Base-by-base conservation (phyloP, 2,797 vertebrate genomes). In the Alosa sapidissima region DNA sequence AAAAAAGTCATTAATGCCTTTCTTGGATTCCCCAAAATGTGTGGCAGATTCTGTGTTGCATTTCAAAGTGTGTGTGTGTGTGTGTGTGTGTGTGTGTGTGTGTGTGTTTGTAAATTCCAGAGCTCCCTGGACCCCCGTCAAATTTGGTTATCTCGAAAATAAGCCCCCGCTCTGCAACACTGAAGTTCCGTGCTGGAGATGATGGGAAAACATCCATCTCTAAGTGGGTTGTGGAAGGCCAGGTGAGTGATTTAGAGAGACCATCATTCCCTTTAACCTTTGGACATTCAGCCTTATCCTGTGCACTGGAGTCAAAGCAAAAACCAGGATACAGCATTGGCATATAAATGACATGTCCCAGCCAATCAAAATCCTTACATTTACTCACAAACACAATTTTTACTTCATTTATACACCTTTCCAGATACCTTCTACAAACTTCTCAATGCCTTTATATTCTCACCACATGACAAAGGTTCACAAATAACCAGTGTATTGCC, bases 101-200 rank as follows among this genome's bases (percentile, higher is more conserved):
- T 68, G 83, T 85, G 85, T 87, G 68, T 87, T 82, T 24, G 62
- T 84, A 54, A 87, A 87, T 75, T 87, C 7, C 88, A 99, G 98
- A 99, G 86, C 97, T 98, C 89, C 98, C 98, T 11, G 97, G 98
- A 2, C 95, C 96, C 45, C 98, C 98, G 0, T 96, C 97, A 85
- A 97, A 98, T 89, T 93, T 99, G 84, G 96, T 98, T 89, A 98
- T 99, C 88, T 97, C 97, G 89, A 99, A 99, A 94, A 99, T 99
- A 90, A 98, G 98, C 91, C 97, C 98, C 65, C 96, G 97, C 51
- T 97, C 97, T 0, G 97, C 96, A 84, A 97, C 96, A 0, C 94
- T 99, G 0, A 96, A 96, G 54, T 99, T 98, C 93, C 96, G 95
- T 1, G 97, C 96, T 0, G 98, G 98, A 0, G 94, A 96, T 0